Evolutionary conservation across 2,113 vertebrate genomes (phyloP), one percentile per base, ranked within the genome.

Genomic region (Labeo rohita): DNA sequence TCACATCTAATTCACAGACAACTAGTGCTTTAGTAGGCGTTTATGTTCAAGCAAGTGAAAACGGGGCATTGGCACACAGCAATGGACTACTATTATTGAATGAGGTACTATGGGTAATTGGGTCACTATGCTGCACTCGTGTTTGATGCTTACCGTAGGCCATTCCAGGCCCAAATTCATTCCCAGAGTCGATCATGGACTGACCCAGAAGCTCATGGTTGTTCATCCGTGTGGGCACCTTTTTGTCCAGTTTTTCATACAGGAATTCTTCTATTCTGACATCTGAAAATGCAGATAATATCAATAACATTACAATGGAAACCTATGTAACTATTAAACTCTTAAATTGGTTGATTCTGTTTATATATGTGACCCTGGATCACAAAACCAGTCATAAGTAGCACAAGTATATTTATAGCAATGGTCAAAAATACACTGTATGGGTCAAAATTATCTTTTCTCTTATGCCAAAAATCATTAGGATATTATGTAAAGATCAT

Each of bases 231-330:
- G 96, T 95, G 2, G 98, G 98, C 70, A 90, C 97, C 95, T 99
- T 99, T 91, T 98, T 97, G 89, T 99, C 98, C 93, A 99, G 92
- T 87, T 99, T 99, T 93, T 99, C 98, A 88, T 99, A 99, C 52
- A 99, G 94, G 95, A 99, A 98, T 91, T 99, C 98, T 92, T 99
- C 98, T 94, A 99, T 97, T 87, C 98, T 96, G 89, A 97, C 96
- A 95, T 99, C 98, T 99, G 91, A 52, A 89, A 89, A 90, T 5
- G 23, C 56, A 86, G 72, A 54, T 43, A n/a, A 84, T 89, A 92
- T 92, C 7, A 76, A 94, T 84, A 88, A 66, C 89, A 93, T 94
- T 93, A 94, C 45, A 28, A 28, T 65, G n/a, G 18, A 80, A 68
- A 18, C 23, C 8, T 66, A 2, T 43, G 39, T 81, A 10, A 50